A percentile compares a stretch with the other conserved stretches of the same genome.
These are phyloP conservation scores for Onychomys leucogaster DNA, from an alignment of 2,797 vertebrate genomes.

Conservation along the genomic window DNA sequence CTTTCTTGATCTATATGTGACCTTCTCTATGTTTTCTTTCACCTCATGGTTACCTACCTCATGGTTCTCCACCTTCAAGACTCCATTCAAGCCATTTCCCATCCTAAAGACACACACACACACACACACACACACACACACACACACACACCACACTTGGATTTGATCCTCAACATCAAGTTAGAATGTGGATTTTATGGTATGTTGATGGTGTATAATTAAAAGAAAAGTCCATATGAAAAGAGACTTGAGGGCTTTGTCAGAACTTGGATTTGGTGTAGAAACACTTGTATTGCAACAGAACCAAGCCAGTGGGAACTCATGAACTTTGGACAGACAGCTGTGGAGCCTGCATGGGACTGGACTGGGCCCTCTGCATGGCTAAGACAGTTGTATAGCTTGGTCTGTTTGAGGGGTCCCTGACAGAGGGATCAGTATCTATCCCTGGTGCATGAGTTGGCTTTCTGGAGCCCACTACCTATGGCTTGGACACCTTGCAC, in stretches of 20 bases:
- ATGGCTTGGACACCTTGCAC: no score
- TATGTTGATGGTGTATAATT: neutral
- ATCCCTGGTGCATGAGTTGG: no score
- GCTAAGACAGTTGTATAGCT: no score
- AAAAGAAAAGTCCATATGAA: constrained; percentile 4
- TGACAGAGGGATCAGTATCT: no score
- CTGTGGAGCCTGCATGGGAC: no score
- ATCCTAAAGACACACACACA: neutral
- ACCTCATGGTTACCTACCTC: neutral
- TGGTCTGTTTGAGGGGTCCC: no score
- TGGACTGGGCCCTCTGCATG: no score
- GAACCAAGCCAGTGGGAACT: no score
- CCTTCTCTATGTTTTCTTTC: neutral
- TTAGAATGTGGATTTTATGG: neutral
- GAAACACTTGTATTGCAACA: neutral
- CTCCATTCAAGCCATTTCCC: neutral
- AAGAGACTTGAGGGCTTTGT: neutral
- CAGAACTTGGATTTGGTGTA: constrained; percentile 10
- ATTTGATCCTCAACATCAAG: neutral
- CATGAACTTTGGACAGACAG: no score
- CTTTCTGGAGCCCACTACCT: no score
- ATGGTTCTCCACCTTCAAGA: neutral
- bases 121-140: neutral
- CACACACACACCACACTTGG: neutral
- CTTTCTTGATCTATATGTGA: neutral